Percentiles rank a stretch among this genome's conserved stretches.
Conservation (phyloP, 2,797 vertebrate species). For the Oryzias sinensis region DNA sequence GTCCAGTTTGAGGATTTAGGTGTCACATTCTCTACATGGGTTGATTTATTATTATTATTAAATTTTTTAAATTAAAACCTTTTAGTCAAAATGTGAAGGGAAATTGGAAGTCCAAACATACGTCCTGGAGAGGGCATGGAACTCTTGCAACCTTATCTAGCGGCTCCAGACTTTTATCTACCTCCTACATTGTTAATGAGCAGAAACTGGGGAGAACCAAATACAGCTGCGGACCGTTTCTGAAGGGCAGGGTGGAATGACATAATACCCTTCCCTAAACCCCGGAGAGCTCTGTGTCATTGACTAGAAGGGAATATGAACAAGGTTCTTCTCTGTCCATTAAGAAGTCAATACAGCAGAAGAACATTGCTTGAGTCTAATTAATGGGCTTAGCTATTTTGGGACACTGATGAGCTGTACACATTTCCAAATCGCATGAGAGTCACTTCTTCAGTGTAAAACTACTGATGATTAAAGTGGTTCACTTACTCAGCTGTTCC, state of each 20-base stretch:
- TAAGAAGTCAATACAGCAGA: slow-evolving; percentile 79
- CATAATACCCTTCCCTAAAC: slow-evolving; percentile 73
- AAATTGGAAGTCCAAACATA: slow-evolving; percentile 36
- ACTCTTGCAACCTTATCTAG: slow-evolving; percentile 67
- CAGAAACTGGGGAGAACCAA: slow-evolving; percentile 44
- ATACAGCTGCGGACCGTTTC: slow-evolving; percentile 70
- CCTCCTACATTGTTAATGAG: slow-evolving; percentile 80
- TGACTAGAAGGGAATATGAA: slow-evolving; percentile 76
- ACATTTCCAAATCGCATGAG: slow-evolving; percentile 70
- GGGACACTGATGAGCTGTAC: slow-evolving; percentile 69
- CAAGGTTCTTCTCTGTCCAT: slow-evolving; percentile 79
- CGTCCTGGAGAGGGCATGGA: slow-evolving; percentile 28
- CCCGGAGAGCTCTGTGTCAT: slow-evolving; percentile 72
- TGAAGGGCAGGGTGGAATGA: slow-evolving; percentile 75
- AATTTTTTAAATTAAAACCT: too few species aligned
- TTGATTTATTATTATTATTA: too few species aligned
- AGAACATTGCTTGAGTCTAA: slow-evolving; percentile 80
- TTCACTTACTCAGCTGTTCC: slow-evolving; percentile 44
- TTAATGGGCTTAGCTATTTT: slow-evolving; percentile 78
- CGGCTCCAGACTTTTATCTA: slow-evolving; percentile 59
- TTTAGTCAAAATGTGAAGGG: too few species aligned
- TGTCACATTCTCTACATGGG: not conserved
- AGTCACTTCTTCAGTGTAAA: slow-evolving; percentile 65
- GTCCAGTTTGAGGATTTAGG: slow-evolving; percentile 22
- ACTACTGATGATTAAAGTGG: slow-evolving; percentile 63